phyloP scores from a whole-genome alignment of 1,140 invertebrate species.

The Achroia grisella region DNA sequence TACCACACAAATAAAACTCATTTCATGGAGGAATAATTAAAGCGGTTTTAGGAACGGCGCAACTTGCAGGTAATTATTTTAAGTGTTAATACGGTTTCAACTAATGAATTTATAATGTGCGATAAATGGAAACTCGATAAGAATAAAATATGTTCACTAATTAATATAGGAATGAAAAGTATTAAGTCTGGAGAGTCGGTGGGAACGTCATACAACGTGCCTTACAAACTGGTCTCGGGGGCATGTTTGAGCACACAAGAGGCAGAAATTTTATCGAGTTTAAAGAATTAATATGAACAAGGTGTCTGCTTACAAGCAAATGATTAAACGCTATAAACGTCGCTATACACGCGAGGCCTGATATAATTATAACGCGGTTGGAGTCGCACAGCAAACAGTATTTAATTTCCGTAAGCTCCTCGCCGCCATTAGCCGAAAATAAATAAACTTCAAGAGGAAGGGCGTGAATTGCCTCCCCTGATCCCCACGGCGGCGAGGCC shows the following conservation, averaged over 20 bases:
- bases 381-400: conserved; percentile 30
- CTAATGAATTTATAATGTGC: conserved; percentile 13
- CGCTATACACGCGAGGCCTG: conserved; percentile 1
- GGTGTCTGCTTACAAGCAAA: background rate
- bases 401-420: conserved; percentile 53
- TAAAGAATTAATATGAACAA: conserved; percentile 12
- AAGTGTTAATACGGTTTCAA: background rate
- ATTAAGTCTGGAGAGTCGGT: conserved; percentile 10
- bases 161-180: conserved; percentile 20
- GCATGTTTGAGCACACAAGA: conserved; percentile 17
- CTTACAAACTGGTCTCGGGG: conserved; percentile 21
- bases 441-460: conserved; percentile 45
- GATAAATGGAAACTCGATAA: conserved; percentile 16
- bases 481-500: conserved; percentile 8
- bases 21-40: conserved; percentile 5
- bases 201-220: conserved; percentile 8
- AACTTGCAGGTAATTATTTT: background rate
- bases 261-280: background rate
- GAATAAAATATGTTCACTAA: conserved; percentile 17
- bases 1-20: conserved; percentile 15
- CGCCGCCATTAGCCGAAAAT: conserved; percentile 46
- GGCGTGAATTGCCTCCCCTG: conserved; percentile 42
- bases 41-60: background rate
- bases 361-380: conserved; percentile 30
- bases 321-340: conserved; percentile 19